Evolutionary conservation across 2,888 invertebrate species (phyloP).

Genomic region (Ethmia dodecea): DNA sequence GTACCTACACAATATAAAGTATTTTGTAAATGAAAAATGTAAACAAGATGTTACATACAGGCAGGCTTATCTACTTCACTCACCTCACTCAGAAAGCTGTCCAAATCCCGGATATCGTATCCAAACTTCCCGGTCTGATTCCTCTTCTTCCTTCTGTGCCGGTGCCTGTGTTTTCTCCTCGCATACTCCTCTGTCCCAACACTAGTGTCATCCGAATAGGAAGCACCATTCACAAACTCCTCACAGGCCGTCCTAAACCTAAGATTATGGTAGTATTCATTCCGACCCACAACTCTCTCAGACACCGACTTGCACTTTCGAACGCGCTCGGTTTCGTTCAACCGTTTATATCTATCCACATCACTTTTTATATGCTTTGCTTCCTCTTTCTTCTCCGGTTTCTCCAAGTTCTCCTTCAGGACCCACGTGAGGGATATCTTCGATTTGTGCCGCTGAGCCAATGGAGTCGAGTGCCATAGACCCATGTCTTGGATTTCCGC

Average conservation of each 20-base stretch:
- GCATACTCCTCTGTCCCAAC: slow-evolving; percentile 59
- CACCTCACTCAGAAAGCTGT: slow-evolving; percentile 87
- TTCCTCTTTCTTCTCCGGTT: slow-evolving; percentile 32
- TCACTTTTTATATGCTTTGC: slow-evolving; percentile 35
- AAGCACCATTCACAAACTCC: slow-evolving; percentile 51
- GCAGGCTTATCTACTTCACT: no score
- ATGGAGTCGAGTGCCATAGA: slow-evolving; percentile 67
- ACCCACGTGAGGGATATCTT: slow-evolving; percentile 88
- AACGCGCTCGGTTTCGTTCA: slow-evolving; percentile 41
- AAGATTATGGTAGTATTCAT: slow-evolving; percentile 68
- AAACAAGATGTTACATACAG: no score
- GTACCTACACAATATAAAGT: no score
- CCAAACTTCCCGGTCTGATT: slow-evolving; percentile 76
- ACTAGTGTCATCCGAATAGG: slow-evolving; percentile 54
- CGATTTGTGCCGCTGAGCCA: slow-evolving; percentile 68
- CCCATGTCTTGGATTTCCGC: slow-evolving; percentile 69
- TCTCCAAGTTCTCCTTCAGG: slow-evolving; percentile 79
- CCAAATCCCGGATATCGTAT: slow-evolving; percentile 88
- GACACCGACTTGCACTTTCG: slow-evolving; percentile 44
- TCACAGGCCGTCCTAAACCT: slow-evolving; percentile 61
- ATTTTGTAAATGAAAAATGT: no score
- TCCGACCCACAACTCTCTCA: slow-evolving; percentile 58
- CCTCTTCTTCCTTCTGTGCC: slow-evolving; percentile 62
- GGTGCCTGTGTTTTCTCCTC: slow-evolving; percentile 64
- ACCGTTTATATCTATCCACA: slow-evolving; percentile 32